Conservation (phyloP, 2,888 invertebrate species). For the Cabera pusaria region DNA sequence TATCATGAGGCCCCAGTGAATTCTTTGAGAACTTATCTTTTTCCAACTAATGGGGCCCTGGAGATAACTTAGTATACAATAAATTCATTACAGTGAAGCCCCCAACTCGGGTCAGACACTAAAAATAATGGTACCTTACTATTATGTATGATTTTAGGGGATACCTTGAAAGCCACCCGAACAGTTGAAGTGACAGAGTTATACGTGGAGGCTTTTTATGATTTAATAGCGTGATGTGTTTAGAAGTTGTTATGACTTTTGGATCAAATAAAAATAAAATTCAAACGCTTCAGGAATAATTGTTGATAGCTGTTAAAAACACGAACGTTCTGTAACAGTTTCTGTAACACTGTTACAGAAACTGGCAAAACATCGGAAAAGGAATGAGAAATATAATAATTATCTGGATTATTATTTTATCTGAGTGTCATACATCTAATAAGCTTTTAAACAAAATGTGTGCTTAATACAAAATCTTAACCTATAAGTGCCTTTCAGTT, state of each 20-base stretch:
- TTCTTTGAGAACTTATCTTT: slow-evolving; percentile 26
- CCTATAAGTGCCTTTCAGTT: too few species aligned
- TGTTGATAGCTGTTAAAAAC: too few species aligned
- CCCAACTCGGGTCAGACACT: slow-evolving; percentile 21
- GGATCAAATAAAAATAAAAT: not conserved
- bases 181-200: slow-evolving; percentile 12
- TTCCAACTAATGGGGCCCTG: slow-evolving; percentile 29
- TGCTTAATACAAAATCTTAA: too few species aligned
- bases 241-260: not conserved
- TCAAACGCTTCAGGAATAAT: too few species aligned
- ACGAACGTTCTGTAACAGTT: too few species aligned
- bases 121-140: slow-evolving; percentile 18
- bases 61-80: slow-evolving; percentile 55
- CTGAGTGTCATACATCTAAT: too few species aligned
- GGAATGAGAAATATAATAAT: too few species aligned
- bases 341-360: too few species aligned
- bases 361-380: too few species aligned
- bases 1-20: slow-evolving; percentile 24
- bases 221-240: not conserved
- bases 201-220: too few species aligned
- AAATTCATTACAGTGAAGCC: slow-evolving; percentile 61
- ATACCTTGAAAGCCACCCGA: slow-evolving; percentile 8
- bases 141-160: slow-evolving; percentile 16
- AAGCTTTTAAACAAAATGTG: too few species aligned
- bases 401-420: too few species aligned